These are phyloP conservation scores for Callyntrura guangdongensis DNA, from an alignment of 2,888 invertebrate genomes.

Conservation along the genomic window DNA sequence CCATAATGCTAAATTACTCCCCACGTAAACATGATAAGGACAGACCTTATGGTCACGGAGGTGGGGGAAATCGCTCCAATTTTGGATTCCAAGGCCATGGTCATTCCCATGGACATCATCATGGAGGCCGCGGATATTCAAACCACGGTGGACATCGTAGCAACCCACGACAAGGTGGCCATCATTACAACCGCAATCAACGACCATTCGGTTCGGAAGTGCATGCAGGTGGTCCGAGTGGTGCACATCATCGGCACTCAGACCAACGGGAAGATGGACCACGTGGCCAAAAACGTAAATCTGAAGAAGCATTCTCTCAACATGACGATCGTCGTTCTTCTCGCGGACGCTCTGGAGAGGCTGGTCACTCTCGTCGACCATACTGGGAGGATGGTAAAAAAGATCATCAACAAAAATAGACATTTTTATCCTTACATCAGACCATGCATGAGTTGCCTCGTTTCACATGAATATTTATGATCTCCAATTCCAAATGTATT, in stretches of 20 bases:
- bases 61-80: not conserved
- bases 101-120: not conserved
- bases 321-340: not conserved
- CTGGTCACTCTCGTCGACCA: not conserved
- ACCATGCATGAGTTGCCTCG: not conserved
- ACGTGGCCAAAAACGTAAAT: not conserved
- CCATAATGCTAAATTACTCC: constrained; percentile 17
- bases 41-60: constrained; percentile 10
- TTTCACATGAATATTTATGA: not conserved
- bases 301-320: not conserved
- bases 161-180: not conserved
- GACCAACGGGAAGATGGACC: not conserved
- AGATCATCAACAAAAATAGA: too few relatives aligned
- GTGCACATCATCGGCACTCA: not conserved
- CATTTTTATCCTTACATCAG: too few relatives aligned
- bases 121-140: not conserved
- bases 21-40: constrained; percentile 42
- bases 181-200: not conserved
- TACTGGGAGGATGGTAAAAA: not conserved
- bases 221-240: not conserved
- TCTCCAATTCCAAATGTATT: too few relatives aligned
- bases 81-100: too few relatives aligned
- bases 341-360: not conserved
- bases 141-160: constrained; percentile 5
- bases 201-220: not conserved